phyloP scores from a whole-genome alignment of 2,797 vertebrate genomes.

The Orestias chungarensis region DNA sequence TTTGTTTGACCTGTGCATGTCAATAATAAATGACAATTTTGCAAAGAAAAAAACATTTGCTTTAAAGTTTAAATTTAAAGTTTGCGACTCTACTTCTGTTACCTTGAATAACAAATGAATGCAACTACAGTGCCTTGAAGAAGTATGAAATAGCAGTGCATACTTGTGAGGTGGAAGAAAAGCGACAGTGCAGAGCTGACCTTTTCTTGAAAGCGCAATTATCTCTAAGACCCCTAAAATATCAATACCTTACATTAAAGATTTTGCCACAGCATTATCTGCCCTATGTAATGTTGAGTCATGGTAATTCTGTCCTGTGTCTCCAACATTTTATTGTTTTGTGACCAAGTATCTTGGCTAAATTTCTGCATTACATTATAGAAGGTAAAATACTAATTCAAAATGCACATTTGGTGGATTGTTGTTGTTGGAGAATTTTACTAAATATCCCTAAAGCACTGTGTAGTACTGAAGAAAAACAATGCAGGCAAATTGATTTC shows the following conservation, averaged over 20 bases:
- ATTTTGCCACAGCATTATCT: background rate
- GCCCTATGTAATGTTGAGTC: too few species aligned
- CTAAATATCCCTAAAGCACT: background rate
- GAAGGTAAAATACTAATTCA: too few species aligned
- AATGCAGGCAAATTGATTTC: constrained; percentile 22
- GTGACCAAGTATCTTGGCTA: too few species aligned
- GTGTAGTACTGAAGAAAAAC: background rate
- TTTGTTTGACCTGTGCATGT: background rate
- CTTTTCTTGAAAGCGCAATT: background rate
- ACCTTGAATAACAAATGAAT: background rate
- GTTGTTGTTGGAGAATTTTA: background rate
- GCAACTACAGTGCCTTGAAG: background rate
- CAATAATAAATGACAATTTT: background rate
- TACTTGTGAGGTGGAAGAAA: background rate
- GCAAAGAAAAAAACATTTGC: background rate
- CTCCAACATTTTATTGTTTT: background rate
- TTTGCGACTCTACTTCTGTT: background rate
- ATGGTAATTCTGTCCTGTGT: background rate
- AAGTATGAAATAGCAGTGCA: background rate
- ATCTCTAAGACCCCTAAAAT: background rate
- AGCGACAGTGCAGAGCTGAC: background rate
- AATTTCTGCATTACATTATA: too few species aligned
- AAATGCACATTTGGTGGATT: too few species aligned
- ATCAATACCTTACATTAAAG: background rate
- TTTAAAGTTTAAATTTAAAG: background rate